Evolutionary conservation across 2,888 invertebrate genomes (phyloP).

Genomic region (Leuctra nigra): DNA sequence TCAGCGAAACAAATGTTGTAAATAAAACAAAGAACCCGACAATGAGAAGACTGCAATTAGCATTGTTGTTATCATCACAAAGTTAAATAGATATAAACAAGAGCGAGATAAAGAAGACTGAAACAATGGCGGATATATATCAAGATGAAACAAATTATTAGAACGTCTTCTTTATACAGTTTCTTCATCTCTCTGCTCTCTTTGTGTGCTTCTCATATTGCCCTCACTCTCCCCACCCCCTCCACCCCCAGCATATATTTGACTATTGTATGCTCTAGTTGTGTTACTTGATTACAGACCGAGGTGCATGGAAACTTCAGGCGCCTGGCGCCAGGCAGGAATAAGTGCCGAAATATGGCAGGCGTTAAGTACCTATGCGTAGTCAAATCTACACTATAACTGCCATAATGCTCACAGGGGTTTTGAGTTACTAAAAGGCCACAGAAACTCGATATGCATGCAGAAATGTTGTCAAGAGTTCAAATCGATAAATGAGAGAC

Average conservation of each 20-base stretch:
- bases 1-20: neutral
- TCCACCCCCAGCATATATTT: constrained; percentile 7
- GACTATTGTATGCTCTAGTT: constrained; percentile 9
- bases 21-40: constrained; percentile 20
- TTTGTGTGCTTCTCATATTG: constrained; percentile 23
- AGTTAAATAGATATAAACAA: constrained; percentile 3
- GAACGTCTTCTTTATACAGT: neutral
- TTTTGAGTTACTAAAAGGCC: constrained; percentile 15
- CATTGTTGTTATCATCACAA: constrained; percentile 19
- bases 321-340: no score
- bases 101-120: constrained; percentile 22
- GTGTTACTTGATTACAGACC: no score
- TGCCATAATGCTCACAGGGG: neutral
- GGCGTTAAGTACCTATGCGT: neutral
- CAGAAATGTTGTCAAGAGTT: no score
- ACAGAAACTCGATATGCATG: neutral
- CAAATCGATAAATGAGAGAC: no score
- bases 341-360: no score
- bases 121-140: constrained; percentile 19
- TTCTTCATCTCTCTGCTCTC: constrained; percentile 23
- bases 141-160: constrained; percentile 19
- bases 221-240: neutral
- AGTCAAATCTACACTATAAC: neutral
- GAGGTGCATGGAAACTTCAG: no score
- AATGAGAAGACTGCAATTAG: constrained; percentile 3